phyloP scores from a whole-genome alignment of 2,888 invertebrate species.

The Ophioninae sp. region DNA sequence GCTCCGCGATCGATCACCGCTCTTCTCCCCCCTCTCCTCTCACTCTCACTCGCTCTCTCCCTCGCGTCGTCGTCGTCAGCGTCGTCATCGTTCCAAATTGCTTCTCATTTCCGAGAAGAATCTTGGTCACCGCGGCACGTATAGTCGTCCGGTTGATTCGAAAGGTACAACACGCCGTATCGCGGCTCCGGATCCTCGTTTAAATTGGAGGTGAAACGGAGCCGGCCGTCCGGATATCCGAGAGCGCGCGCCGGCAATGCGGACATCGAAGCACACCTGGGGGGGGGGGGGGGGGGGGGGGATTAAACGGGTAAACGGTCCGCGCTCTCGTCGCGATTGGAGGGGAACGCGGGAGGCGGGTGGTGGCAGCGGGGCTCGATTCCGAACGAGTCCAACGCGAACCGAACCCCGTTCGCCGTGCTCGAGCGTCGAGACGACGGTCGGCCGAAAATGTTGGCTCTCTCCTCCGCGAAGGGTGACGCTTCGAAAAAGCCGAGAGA shows the following conservation, averaged over 20 bases:
- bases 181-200: background rate
- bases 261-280: background rate
- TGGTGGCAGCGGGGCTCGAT: background rate
- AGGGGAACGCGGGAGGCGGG: background rate
- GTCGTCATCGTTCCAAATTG: constrained; percentile 22
- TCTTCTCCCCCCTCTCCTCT: background rate
- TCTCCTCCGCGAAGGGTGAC: background rate
- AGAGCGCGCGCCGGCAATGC: background rate
- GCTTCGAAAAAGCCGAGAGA: background rate
- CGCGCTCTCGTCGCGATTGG: background rate
- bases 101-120: constrained; percentile 11
- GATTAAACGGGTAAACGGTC: background rate
- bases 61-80: background rate
- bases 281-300: background rate
- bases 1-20: constrained; percentile 33
- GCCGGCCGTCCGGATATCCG: background rate
- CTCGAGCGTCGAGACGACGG: background rate
- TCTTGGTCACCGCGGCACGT: background rate
- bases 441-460: no score
- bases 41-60: background rate
- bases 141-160: background rate
- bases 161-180: background rate
- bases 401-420: background rate
- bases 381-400: background rate
- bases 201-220: background rate